phyloP scores from a whole-genome alignment of 2,888 invertebrate species.

The Dryocosmus kuriphilus region DNA sequence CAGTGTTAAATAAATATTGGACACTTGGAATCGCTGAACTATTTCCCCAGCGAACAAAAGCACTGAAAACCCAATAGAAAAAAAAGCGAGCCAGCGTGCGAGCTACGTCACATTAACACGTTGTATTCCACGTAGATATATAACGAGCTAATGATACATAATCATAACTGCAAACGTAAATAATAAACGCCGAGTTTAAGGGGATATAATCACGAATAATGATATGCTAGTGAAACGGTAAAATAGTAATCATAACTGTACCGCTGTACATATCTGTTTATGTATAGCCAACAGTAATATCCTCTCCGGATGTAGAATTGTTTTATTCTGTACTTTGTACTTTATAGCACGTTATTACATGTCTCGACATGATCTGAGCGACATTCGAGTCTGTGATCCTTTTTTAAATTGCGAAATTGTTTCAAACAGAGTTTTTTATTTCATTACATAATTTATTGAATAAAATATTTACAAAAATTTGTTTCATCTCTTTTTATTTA shows the following conservation, averaged over 20 bases:
- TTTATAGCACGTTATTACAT: not conserved
- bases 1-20: not conserved
- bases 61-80: slow-evolving; percentile 69
- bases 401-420: slow-evolving; percentile 2
- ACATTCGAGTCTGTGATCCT: not conserved
- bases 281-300: slow-evolving; percentile 57
- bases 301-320: slow-evolving; percentile 40
- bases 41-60: not conserved
- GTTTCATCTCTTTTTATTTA: not conserved
- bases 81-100: slow-evolving; percentile 72
- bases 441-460: slow-evolving; percentile 13
- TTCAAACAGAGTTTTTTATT: not conserved
- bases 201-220: slow-evolving; percentile 7
- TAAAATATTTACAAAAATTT: slow-evolving; percentile 1
- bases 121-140: slow-evolving; percentile 73
- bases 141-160: slow-evolving; percentile 66
- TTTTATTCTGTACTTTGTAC: slow-evolving; percentile 4
- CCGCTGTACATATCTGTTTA: slow-evolving; percentile 63
- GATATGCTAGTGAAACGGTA: slow-evolving; percentile 45
- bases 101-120: slow-evolving; percentile 73
- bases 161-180: slow-evolving; percentile 57
- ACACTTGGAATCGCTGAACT: slow-evolving; percentile 51
- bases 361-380: not conserved
- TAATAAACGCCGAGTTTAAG: slow-evolving; percentile 51
- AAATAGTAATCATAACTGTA: slow-evolving; percentile 53